phyloP scores from a whole-genome alignment of 2,113 vertebrate species.

The Erythrocercus mccallii region DNA sequence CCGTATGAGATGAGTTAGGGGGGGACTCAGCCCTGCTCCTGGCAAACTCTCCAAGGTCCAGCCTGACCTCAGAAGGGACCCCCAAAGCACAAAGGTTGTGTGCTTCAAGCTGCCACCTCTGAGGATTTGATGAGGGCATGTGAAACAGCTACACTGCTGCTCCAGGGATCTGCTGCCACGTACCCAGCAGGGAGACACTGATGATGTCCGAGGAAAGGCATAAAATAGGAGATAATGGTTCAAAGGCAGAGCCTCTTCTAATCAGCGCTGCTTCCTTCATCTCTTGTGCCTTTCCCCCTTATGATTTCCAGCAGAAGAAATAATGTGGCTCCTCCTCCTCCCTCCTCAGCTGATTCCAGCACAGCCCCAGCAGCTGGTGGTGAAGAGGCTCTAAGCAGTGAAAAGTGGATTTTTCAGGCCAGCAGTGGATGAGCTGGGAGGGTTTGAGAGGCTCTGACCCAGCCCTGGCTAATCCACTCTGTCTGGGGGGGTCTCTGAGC shows the following conservation, averaged over 20 bases:
- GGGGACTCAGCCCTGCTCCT: not conserved
- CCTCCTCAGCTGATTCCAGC: not conserved
- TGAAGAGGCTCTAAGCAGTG: not conserved
- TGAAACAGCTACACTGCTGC: fast-evolving
- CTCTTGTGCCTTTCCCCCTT: not conserved
- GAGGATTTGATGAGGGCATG: not conserved
- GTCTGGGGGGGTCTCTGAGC: not conserved
- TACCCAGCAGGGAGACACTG: not conserved
- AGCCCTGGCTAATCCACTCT: not conserved
- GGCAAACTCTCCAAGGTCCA: not conserved
- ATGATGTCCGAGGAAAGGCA: not conserved
- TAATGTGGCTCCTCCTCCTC: not conserved
- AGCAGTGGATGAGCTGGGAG: not conserved
- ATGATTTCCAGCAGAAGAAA: not conserved
- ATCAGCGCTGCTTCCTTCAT: not conserved
- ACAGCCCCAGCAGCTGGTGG: not conserved
- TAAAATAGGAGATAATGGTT: fast-evolving
- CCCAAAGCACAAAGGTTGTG: not conserved
- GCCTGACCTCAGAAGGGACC: not conserved
- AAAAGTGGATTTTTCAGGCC: not conserved
- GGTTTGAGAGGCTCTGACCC: not conserved
- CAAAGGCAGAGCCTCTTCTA: not conserved
- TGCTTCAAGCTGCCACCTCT: not conserved
- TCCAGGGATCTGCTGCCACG: fast-evolving
- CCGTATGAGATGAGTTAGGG: fast-evolving